phyloP scores from a whole-genome alignment of 2,797 vertebrate species.

The Myotis myotis region DNA sequence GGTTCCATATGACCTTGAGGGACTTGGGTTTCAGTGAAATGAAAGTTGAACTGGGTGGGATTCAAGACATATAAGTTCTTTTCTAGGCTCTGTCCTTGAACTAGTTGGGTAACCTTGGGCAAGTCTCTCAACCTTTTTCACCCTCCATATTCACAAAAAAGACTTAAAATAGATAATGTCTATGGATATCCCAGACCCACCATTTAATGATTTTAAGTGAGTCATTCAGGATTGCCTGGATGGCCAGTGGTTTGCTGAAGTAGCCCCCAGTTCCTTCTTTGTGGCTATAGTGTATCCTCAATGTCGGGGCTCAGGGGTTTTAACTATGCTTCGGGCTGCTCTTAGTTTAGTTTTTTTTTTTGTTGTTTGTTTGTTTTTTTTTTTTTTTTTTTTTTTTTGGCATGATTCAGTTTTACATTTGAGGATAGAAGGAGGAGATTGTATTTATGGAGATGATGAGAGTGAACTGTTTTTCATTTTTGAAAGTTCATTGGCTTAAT shows the following conservation, averaged over 20 bases:
- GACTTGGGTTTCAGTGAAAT: not conserved
- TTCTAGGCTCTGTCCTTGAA: not conserved
- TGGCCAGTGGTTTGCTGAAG: not conserved
- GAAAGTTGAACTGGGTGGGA: not conserved
- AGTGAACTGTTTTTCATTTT: not conserved
- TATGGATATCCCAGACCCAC: not conserved
- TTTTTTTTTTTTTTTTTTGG: not conserved
- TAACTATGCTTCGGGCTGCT: not conserved
- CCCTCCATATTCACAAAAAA: not conserved
- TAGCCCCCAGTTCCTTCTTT: not conserved
- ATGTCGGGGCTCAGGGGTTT: not conserved
- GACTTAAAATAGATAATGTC: not conserved
- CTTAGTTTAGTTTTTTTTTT: not conserved
- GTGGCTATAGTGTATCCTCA: not conserved
- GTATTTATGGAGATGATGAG: not conserved
- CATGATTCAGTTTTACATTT: not conserved
- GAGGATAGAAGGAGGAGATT: not conserved
- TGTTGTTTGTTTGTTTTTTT: not conserved
- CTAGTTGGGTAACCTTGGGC: not conserved
- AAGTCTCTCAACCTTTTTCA: not conserved
- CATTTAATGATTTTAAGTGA: not conserved
- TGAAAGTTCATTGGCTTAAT: conserved; percentile 69
- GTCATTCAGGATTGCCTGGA: not conserved
- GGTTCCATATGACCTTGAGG: not conserved
- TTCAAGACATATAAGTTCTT: not conserved